phyloP scores from a whole-genome alignment of 2,888 invertebrate genomes.

The Dione vanillae region DNA sequence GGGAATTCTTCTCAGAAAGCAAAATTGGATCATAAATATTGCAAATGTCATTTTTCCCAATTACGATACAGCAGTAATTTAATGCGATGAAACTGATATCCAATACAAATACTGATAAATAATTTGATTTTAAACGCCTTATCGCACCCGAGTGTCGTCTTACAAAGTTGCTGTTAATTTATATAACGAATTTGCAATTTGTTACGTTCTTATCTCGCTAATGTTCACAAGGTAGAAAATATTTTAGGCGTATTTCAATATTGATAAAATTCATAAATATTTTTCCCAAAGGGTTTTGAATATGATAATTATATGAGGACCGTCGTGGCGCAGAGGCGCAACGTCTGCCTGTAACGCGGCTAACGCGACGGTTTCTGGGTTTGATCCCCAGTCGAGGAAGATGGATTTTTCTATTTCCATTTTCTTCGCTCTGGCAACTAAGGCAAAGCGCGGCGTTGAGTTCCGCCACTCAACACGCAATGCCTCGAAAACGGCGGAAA shows the following conservation, averaged over 20 bases:
- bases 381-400: too few species aligned
- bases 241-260: conserved; percentile 3
- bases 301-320: too few species aligned
- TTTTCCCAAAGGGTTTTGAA: not conserved
- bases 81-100: not conserved
- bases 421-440: too few species aligned
- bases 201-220: conserved; percentile 1
- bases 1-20: not conserved
- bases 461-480: too few species aligned
- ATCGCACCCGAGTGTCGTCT: conserved; percentile 2
- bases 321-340: too few species aligned
- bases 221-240: not conserved
- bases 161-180: not conserved
- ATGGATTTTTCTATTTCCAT: too few species aligned
- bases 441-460: too few species aligned
- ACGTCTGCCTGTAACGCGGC: too few species aligned
- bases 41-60: not conserved
- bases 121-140: conserved; percentile 5
- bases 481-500: too few species aligned
- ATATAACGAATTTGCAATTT: conserved; percentile 1
- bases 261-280: not conserved
- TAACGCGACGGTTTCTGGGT: too few species aligned
- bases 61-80: not conserved
- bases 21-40: not conserved
- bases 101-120: conserved; percentile 13